phyloP scores from a whole-genome alignment of 2,797 vertebrate species.

The Coranthus polyacanthus region DNA sequence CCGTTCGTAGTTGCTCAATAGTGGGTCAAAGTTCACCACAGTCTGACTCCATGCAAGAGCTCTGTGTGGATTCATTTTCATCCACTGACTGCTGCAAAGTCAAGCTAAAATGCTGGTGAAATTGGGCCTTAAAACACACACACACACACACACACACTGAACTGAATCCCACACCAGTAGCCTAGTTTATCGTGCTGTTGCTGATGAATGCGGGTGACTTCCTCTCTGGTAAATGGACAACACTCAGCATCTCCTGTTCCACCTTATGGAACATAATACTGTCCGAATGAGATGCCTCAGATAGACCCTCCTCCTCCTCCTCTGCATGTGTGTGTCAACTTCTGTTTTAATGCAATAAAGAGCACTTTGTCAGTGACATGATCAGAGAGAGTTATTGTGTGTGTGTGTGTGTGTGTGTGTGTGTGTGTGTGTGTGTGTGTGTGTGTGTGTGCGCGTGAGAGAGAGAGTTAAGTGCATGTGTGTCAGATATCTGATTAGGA shows the following conservation, averaged over 20 bases:
- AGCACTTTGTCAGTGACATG: conserved; percentile 49
- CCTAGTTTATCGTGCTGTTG: conserved; percentile 5
- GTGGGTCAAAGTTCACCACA: background rate
- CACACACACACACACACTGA: conserved; percentile 4
- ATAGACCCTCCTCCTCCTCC: conserved; percentile 23
- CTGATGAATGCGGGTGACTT: conserved; percentile 56
- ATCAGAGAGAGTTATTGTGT: conserved; percentile 25
- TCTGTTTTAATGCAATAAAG: conserved; percentile 65
- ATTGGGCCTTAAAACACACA: background rate
- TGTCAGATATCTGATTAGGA: conserved; percentile 70
- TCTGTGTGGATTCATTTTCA: background rate
- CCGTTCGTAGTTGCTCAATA: background rate
- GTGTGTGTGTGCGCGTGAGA: conserved; percentile 38
- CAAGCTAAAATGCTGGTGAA: background rate
- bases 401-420: conserved; percentile 28
- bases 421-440: conserved; percentile 32
- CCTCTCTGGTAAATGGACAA: conserved; percentile 56
- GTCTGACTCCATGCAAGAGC: background rate
- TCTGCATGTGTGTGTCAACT: conserved; percentile 25
- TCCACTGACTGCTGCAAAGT: background rate
- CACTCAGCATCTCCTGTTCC: conserved; percentile 54
- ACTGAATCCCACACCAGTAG: background rate
- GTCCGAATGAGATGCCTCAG: conserved; percentile 39
- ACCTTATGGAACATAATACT: conserved; percentile 66
- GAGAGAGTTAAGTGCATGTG: conserved; percentile 29